phyloP scores from a whole-genome alignment of 2,888 invertebrate genomes.

The Theodoxus fluviatilis region DNA sequence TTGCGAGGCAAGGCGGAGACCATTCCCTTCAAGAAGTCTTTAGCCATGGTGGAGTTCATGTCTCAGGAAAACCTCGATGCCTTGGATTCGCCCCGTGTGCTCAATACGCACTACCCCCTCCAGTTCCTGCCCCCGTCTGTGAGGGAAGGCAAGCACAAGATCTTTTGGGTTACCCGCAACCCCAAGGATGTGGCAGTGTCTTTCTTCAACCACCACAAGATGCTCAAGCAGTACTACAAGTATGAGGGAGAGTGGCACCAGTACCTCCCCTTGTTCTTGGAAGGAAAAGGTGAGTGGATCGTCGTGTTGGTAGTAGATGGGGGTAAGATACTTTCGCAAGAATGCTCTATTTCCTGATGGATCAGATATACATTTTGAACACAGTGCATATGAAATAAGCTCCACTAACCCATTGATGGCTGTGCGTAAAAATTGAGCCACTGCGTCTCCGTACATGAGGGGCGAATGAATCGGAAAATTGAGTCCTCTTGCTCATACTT shows the following conservation, averaged over 20 bases:
- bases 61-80: background rate
- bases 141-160: constrained; percentile 21
- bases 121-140: constrained; percentile 23
- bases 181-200: constrained; percentile 30
- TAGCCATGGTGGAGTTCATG: constrained; percentile 25
- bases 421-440: too few relatives aligned
- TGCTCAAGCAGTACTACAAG: constrained; percentile 28
- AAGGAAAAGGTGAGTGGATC: constrained; percentile 28
- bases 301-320: too few relatives aligned
- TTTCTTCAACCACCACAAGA: constrained; percentile 31
- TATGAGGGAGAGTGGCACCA: constrained; percentile 33
- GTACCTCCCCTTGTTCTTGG: constrained; percentile 28
- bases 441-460: too few relatives aligned
- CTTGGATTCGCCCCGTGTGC: constrained; percentile 9
- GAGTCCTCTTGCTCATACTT: too few relatives aligned
- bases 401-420: too few relatives aligned
- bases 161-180: constrained; percentile 30
- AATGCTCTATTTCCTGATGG: too few relatives aligned
- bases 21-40: constrained; percentile 23
- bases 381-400: too few relatives aligned
- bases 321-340: too few relatives aligned
- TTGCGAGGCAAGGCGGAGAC: constrained; percentile 12
- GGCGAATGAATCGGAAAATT: too few relatives aligned
- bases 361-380: too few relatives aligned
- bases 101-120: constrained; percentile 28